Base-by-base conservation (phyloP, 2,888 invertebrate genomes). In the Teleogryllus oceanicus region DNA sequence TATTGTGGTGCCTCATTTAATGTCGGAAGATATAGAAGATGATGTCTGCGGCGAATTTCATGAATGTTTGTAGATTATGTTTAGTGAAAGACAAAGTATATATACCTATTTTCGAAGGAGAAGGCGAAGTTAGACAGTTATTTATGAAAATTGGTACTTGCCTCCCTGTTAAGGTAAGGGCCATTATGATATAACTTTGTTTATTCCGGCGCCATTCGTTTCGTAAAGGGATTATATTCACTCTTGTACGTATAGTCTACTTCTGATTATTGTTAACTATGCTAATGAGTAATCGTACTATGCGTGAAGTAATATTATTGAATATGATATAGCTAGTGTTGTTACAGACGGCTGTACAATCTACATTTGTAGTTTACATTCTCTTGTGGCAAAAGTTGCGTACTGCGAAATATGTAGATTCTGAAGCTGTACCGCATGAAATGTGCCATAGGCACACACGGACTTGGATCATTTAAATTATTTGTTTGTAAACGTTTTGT, bases 151-250 rank as follows among this genome's bases (percentile, higher is more conserved):
- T 93, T 88, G 90, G 91, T 82, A 88, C 92, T 84, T 93, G 92
- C 87, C 89, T 93, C 86, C 93, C 93, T 86, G 91, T 93, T 86
- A 92, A 92, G 92, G 93, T 93, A 91, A 87, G 87, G 84, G 13
- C 74, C 13, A 62, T 62, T 62, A n/a, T 37, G 37, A 37, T 37
- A 37, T 37, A 37, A 37, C 16, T 37, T 21, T 1, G 76, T 16
- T 13, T 21, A 37, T 21, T 37, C 1, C 13, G 62, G 62, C 62
- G 62, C 62, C 62, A 62, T 62, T 18, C 1, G 62, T 62, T n/a
- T 16, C 21, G 8, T 13, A 16, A 76, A 5, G 24, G 13, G 76
- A 24, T 76, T 37, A 16, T 37, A 76, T 16, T 76, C 49, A 20
- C 49, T 16, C 13, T 76, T 18, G 16, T 74, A n/a, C 62, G 13